These are phyloP conservation scores for Drosophila insularis DNA, from an alignment of 1,140 invertebrate genomes.

Conservation along the genomic window DNA sequence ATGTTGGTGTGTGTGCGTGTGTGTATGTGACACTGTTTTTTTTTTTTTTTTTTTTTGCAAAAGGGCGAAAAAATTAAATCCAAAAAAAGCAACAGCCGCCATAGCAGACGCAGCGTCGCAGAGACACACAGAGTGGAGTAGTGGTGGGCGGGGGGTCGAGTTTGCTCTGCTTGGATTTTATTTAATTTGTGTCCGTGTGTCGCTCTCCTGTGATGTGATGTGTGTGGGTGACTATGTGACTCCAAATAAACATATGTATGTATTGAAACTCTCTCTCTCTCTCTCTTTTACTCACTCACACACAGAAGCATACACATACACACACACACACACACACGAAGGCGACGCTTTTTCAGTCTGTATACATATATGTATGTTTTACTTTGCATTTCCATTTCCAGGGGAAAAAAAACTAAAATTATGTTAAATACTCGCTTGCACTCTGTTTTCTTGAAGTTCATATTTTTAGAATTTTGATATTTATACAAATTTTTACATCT, in stretches of 20 bases:
- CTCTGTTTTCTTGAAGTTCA: slow-evolving; percentile 28
- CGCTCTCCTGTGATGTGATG: slow-evolving; percentile 28
- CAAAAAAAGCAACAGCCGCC: slow-evolving; percentile 67
- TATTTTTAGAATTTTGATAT: slow-evolving; percentile 28
- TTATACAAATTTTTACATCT: slow-evolving; percentile 39
- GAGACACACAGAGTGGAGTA: neutral
- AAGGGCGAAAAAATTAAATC: slow-evolving; percentile 59
- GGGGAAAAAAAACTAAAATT: neutral
- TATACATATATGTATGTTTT: slow-evolving; percentile 73
- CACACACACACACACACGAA: neutral
- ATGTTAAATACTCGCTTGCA: neutral
- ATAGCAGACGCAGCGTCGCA: slow-evolving; percentile 7
- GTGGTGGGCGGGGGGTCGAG: slow-evolving; percentile 8
- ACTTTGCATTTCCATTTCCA: slow-evolving; percentile 48
- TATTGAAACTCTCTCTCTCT: slow-evolving; percentile 4
- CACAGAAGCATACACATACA: neutral
- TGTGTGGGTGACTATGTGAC: slow-evolving; percentile 45
- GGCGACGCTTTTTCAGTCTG: slow-evolving; percentile 51
- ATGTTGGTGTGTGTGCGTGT: slow-evolving; percentile 24
- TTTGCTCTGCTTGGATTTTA: slow-evolving; percentile 62
- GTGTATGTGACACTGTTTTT: slow-evolving; percentile 40
- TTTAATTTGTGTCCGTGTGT: slow-evolving; percentile 55
- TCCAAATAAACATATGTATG: slow-evolving; percentile 22
- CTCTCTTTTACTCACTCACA: neutral
- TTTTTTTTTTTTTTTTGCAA: slow-evolving; percentile 51